A percentile compares a stretch with the other conserved stretches of the same genome.
phyloP scores from a whole-genome alignment of 1,140 invertebrate genomes.

The Anoplolepis gracilipes region DNA sequence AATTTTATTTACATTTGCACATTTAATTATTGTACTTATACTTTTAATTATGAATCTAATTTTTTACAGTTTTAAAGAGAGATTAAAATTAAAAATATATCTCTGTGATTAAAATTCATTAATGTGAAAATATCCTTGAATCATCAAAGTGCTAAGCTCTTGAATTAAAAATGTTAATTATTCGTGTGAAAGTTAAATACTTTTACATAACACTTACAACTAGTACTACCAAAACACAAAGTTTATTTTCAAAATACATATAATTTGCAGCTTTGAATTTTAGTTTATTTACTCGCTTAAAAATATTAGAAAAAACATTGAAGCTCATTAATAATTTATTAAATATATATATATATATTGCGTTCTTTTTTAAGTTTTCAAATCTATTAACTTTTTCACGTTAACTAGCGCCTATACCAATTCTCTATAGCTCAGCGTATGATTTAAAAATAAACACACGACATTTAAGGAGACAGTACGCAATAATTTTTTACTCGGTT shows the following conservation, averaged over 20 bases:
- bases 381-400: background rate
- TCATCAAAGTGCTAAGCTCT: background rate
- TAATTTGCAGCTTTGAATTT: background rate
- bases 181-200: no score
- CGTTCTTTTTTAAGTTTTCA: background rate
- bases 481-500: constrained; percentile 44
- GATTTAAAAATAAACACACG: constrained; percentile 26
- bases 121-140: background rate
- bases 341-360: background rate
- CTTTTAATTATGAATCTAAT: background rate
- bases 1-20: background rate
- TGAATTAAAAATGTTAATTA: no score
- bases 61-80: background rate
- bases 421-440: background rate
- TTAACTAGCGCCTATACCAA: background rate
- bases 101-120: background rate
- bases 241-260: no score
- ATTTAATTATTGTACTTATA: background rate
- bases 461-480: constrained; percentile 10
- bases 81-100: background rate
- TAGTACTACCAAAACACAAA: no score
- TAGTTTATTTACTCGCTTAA: background rate
- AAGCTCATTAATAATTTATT: background rate
- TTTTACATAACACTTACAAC: no score
- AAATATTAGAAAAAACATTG: background rate